Percentiles rank a stretch among this genome's conserved stretches.
Conservation (phyloP, 1,140 invertebrate genomes). For the Dinoponera quadriceps region DNA sequence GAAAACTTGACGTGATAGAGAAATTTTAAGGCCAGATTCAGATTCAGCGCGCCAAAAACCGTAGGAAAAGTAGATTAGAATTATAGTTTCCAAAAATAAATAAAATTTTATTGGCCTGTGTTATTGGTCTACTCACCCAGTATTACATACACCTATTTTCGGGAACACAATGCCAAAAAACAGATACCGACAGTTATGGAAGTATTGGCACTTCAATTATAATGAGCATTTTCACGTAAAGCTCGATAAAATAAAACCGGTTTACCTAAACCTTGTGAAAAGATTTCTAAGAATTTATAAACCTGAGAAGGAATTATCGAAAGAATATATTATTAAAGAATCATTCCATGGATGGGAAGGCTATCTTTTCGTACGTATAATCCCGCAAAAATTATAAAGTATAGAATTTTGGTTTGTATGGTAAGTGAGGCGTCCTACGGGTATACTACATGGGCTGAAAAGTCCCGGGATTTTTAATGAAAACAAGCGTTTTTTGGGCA, state of each 20-base stretch:
- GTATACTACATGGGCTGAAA: too few relatives aligned
- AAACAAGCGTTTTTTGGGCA: too few relatives aligned
- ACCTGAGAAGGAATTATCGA: slow-evolving; percentile 28
- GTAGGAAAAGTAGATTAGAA: too few relatives aligned
- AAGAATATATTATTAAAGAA: slow-evolving; percentile 37
- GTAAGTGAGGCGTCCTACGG: slow-evolving; percentile 34
- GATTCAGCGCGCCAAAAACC: too few relatives aligned
- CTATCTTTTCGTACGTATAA: slow-evolving; percentile 42
- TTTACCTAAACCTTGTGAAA: neutral
- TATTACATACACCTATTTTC: slow-evolving; percentile 38
- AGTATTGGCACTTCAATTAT: slow-evolving; percentile 39
- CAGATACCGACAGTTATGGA: slow-evolving; percentile 35
- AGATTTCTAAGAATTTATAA: slow-evolving; percentile 44
- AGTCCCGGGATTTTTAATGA: too few relatives aligned
- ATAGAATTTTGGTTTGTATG: slow-evolving; percentile 38
- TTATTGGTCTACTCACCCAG: slow-evolving; percentile 41
- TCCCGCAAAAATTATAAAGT: slow-evolving; percentile 47
- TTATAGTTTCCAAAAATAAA: slow-evolving; percentile 22
- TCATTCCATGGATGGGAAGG: slow-evolving; percentile 35
- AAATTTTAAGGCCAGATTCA: too few relatives aligned
- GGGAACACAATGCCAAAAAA: slow-evolving; percentile 40
- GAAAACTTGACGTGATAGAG: too few relatives aligned
- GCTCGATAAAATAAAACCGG: slow-evolving; percentile 43
- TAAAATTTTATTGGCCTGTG: too few relatives aligned
- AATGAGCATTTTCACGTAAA: slow-evolving; percentile 19